A percentile compares a stretch with the other conserved stretches of the same genome.
phyloP scores from a whole-genome alignment of 2,888 invertebrate genomes.

The Tinea trinotella region DNA sequence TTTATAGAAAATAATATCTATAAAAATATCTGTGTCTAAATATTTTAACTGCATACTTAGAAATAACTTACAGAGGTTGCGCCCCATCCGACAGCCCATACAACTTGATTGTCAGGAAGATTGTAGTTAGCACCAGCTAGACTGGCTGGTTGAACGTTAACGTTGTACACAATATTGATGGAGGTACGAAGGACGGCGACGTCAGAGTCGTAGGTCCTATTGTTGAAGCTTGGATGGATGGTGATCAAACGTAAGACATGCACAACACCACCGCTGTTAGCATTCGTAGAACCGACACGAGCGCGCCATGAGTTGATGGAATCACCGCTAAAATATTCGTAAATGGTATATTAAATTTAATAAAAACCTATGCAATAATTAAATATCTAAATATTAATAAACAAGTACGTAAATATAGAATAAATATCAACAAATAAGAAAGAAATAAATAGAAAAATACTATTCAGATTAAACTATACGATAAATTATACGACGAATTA shows the following conservation, averaged over 20 bases:
- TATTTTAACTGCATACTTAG: no score
- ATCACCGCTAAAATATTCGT: conserved; percentile 17
- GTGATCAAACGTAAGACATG: conserved; percentile 16
- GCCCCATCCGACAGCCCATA: conserved; percentile 37
- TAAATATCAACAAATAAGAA: no score
- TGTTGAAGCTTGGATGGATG: conserved; percentile 30
- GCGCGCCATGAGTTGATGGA: conserved; percentile 21
- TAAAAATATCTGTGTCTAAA: no score
- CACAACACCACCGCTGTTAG: conserved; percentile 21
- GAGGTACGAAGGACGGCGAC: conserved; percentile 23
- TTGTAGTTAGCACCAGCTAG: conserved; percentile 31
- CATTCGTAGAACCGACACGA: conserved; percentile 25
- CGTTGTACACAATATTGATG: conserved; percentile 13
- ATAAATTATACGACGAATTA: not conserved
- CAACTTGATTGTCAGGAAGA: conserved; percentile 29
- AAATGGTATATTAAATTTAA: no score
- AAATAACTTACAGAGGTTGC: conserved; percentile 27
- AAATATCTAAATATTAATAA: no score
- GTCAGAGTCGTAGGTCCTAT: conserved; percentile 14
- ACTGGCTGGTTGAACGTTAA: conserved; percentile 14
- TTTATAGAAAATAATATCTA: no score
- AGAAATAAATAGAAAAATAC: no score
- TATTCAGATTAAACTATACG: no score
- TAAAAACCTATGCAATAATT: no score
- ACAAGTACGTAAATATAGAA: not conserved